phyloP scores from a whole-genome alignment of 1,140 invertebrate genomes.

The Asbolus verrucosus region DNA sequence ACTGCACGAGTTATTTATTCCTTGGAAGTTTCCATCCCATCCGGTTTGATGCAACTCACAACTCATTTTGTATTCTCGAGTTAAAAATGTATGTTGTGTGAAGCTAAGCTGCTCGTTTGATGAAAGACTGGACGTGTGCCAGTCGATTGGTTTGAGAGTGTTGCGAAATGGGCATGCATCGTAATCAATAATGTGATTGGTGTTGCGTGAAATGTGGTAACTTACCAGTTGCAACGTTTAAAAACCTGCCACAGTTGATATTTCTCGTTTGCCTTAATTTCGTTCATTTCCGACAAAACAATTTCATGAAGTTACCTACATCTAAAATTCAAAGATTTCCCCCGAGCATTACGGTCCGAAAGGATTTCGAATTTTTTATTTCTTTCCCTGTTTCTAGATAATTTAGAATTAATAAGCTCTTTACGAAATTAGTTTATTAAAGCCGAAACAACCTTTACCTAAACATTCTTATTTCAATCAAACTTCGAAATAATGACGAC shows the following conservation, averaged over 20 bases:
- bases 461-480: slow-evolving; percentile 18
- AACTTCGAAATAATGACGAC: slow-evolving; percentile 11
- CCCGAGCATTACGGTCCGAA: slow-evolving; percentile 20
- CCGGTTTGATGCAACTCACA: too few species aligned
- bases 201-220: background rate
- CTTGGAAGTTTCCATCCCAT: slow-evolving; percentile 30
- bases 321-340: slow-evolving; percentile 36
- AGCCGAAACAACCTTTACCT: background rate
- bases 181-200: background rate
- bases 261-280: slow-evolving; percentile 18
- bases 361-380: slow-evolving; percentile 19
- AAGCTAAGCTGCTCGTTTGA: too few species aligned
- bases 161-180: too few species aligned
- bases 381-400: slow-evolving; percentile 9
- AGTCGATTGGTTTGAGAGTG: slow-evolving; percentile 9
- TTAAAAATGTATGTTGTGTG: too few species aligned
- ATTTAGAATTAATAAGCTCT: slow-evolving; percentile 38
- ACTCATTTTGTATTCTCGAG: too few species aligned
- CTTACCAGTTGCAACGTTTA: background rate
- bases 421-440: slow-evolving; percentile 28
- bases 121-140: background rate
- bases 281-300: slow-evolving; percentile 13
- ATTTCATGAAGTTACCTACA: slow-evolving; percentile 16
- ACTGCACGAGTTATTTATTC: slow-evolving; percentile 20
- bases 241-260: background rate